These are phyloP conservation scores for Dermochelys coriacea DNA, from an alignment of 2,797 vertebrate species.

Conservation along the genomic window DNA sequence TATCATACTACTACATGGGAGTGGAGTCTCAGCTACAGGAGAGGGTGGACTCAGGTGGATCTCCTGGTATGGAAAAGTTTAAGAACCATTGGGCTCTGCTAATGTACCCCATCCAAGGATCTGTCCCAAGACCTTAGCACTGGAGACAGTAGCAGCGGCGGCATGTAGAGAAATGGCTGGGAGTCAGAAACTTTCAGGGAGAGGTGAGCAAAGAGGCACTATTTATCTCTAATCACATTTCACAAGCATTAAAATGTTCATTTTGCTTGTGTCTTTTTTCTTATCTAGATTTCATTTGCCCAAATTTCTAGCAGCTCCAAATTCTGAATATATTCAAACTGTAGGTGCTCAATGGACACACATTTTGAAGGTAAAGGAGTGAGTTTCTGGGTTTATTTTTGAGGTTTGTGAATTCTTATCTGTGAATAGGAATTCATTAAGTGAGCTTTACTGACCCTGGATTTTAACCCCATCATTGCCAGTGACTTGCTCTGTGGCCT, in stretches of 20 bases:
- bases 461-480: background rate
- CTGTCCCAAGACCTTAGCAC: background rate
- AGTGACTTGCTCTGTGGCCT: background rate
- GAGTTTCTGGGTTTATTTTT: background rate
- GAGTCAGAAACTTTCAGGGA: background rate
- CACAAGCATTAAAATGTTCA: background rate
- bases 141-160: background rate
- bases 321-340: background rate
- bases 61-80: background rate
- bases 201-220: background rate
- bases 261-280: background rate
- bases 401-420: background rate
- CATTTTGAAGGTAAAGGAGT: constrained; percentile 29
- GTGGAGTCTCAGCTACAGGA: background rate
- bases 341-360: background rate
- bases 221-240: background rate
- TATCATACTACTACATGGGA: background rate
- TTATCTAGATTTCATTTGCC: background rate
- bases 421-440: background rate
- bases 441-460: constrained; percentile 3
- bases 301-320: background rate
- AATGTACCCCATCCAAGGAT: background rate
- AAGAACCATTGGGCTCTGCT: background rate
- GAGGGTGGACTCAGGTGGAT: background rate
- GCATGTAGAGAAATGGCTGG: background rate